phyloP scores from a whole-genome alignment of 2,888 invertebrate species.

The Pemphredon lugubris region DNA sequence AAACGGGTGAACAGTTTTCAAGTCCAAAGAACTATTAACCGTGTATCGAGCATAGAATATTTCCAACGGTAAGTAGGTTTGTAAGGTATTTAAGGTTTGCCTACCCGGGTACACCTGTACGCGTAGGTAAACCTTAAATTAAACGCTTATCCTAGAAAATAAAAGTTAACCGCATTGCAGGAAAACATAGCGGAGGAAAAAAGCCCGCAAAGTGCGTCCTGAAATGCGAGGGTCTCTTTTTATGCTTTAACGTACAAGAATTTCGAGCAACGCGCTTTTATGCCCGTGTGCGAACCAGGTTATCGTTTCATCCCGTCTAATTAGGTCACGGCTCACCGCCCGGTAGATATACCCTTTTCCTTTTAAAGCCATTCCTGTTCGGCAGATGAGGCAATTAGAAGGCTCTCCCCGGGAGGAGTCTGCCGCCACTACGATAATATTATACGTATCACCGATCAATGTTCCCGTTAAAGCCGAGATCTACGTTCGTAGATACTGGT shows the following conservation, averaged over 20 bases:
- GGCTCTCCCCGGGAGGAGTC: conserved; percentile 5
- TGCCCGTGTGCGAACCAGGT: not conserved
- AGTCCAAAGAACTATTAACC: no score
- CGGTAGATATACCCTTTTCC: conserved; percentile 26
- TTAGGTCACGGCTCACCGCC: conserved; percentile 48
- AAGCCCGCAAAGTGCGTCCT: conserved; percentile 3
- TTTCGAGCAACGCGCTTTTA: conserved; percentile 31
- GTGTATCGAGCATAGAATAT: no score
- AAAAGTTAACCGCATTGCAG: conserved; percentile 19
- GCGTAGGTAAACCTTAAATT: no score
- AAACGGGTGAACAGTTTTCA: no score
- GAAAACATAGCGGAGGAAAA: conserved; percentile 6
- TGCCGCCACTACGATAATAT: conserved; percentile 17
- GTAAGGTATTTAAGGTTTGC: no score
- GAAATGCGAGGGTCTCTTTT: conserved; percentile 8
- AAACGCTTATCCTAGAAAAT: no score
- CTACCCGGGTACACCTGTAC: no score
- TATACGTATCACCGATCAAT: conserved; percentile 37
- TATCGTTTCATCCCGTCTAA: conserved; percentile 45
- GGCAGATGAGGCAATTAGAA: conserved; percentile 46
- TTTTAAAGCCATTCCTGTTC: conserved; percentile 44
- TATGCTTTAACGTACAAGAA: conserved; percentile 15
- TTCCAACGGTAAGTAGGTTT: no score
- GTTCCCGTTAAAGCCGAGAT: no score
- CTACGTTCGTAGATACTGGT: no score